Conservation (phyloP, 2,888 invertebrate genomes). For the Boloria selene region DNA sequence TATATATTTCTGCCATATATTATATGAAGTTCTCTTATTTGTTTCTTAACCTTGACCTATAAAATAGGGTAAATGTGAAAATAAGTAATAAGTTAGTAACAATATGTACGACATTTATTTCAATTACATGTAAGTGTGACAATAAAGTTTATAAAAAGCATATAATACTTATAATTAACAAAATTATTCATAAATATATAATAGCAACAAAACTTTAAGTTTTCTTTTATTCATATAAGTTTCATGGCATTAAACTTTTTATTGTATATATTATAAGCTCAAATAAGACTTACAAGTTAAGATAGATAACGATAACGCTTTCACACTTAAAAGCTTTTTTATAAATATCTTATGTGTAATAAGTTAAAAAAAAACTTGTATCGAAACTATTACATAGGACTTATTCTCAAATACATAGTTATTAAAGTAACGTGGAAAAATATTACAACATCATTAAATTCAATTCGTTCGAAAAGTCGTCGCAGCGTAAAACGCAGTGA, state of each 20-base stretch:
- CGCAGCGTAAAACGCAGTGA: conserved; percentile 19
- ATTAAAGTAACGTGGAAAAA: neutral
- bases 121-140: too few species aligned
- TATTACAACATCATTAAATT: conserved; percentile 4
- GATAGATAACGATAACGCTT: too few species aligned
- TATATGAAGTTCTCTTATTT: neutral
- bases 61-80: conserved; percentile 1
- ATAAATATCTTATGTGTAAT: too few species aligned
- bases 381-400: too few species aligned
- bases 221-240: neutral
- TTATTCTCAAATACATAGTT: neutral
- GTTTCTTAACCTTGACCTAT: conserved; percentile 4
- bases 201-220: neutral
- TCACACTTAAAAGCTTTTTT: too few species aligned
- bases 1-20: conserved; percentile 15
- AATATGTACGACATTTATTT: neutral
- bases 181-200: too few species aligned
- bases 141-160: too few species aligned
- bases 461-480: conserved; percentile 27
- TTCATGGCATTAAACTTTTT: neutral
- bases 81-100: neutral
- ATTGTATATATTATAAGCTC: neutral
- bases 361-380: too few species aligned
- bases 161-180: too few species aligned
- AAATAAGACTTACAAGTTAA: neutral